phyloP scores from a whole-genome alignment of 2,113 vertebrate species.

The Dinomys branickii region DNA sequence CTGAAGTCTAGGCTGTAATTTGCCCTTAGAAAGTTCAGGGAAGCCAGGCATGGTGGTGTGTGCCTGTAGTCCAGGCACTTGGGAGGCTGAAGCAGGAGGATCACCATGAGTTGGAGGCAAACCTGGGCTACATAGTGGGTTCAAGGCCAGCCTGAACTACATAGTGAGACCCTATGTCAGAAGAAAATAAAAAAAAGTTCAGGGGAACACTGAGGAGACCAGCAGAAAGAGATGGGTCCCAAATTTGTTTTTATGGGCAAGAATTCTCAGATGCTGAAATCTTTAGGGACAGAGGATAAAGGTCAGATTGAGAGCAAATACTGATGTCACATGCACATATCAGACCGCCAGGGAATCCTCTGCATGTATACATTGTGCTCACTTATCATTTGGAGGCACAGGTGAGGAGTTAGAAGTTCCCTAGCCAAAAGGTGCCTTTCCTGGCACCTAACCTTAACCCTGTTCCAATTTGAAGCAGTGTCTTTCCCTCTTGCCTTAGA shows the following conservation, averaged over 20 bases:
- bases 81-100: background rate
- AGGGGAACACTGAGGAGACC: background rate
- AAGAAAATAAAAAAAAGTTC: background rate
- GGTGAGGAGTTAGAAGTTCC: background rate
- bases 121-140: background rate
- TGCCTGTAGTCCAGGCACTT: background rate
- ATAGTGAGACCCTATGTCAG: background rate
- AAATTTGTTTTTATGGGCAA: background rate
- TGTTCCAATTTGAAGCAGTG: background rate
- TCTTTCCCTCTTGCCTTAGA: background rate
- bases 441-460: background rate
- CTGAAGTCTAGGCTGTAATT: background rate
- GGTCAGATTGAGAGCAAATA: background rate
- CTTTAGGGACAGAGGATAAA: background rate
- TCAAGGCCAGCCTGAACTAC: background rate
- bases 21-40: background rate
- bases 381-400: background rate
- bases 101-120: background rate
- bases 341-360: background rate
- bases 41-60: background rate
- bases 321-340: fast-evolving
- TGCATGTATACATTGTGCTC: background rate
- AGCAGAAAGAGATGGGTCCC: background rate
- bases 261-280: background rate
- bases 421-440: background rate